Conservation (phyloP, 2,113 vertebrate genomes). For the Petaurus breviceps region DNA sequence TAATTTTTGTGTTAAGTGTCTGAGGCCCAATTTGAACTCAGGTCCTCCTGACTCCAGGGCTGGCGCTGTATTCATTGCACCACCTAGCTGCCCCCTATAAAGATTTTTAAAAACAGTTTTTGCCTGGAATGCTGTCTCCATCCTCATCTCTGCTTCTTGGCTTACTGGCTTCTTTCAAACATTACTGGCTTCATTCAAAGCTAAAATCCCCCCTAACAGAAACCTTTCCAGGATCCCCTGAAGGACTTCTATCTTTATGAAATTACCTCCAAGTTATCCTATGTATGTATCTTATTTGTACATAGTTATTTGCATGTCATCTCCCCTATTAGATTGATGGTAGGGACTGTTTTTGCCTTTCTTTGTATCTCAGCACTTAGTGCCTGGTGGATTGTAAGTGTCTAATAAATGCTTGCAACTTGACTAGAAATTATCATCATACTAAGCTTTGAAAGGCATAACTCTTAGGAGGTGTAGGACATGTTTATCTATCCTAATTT, state of each 20-base stretch:
- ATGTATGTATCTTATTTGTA: too few species aligned
- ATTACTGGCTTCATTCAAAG: background rate
- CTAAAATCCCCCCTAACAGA: background rate
- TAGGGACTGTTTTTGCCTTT: background rate
- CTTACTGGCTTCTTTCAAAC: background rate
- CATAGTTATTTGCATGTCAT: too few species aligned
- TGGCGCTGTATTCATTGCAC: too few species aligned
- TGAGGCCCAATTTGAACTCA: too few species aligned
- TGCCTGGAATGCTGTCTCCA: background rate
- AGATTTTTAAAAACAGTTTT: background rate
- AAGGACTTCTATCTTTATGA: background rate
- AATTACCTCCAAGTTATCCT: background rate
- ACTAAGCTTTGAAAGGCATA: background rate
- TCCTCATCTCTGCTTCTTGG: background rate
- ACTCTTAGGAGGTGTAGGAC: constrained; percentile 37
- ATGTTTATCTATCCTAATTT: background rate
- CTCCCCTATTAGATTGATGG: background rate
- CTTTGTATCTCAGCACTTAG: background rate
- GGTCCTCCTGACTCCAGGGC: too few species aligned
- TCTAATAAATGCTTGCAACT: background rate
- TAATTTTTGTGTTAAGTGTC: too few species aligned
- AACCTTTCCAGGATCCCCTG: background rate
- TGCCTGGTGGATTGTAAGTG: background rate
- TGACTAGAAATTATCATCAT: background rate
- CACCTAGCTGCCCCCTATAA: background rate